These are phyloP conservation scores for Bombus waltoni DNA, from an alignment of 1,140 invertebrate genomes.

Conservation along the genomic window DNA sequence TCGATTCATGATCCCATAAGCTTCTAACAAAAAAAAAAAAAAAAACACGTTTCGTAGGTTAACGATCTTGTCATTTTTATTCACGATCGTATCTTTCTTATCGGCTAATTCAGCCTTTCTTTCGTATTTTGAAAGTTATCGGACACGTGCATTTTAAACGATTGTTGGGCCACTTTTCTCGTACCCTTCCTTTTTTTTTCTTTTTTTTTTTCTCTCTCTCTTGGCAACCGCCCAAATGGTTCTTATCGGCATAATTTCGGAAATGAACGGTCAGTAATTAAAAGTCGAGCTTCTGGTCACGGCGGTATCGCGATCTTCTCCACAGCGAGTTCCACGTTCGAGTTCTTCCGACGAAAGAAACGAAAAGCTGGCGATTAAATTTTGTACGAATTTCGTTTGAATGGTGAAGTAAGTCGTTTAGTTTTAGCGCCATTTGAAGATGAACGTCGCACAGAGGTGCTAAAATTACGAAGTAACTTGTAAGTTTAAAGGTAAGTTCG, in stretches of 20 bases:
- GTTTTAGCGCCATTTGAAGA: too few species aligned
- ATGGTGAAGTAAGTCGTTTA: too few species aligned
- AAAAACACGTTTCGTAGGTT: background rate
- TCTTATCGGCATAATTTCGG: background rate
- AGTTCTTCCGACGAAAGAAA: background rate
- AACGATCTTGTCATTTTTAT: background rate
- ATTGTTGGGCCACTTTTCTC: background rate
- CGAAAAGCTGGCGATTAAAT: background rate
- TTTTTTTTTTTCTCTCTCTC: too few species aligned
- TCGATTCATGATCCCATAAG: background rate
- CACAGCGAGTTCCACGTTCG: background rate
- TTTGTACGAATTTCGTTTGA: background rate
- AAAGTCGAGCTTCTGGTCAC: background rate
- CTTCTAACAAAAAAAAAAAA: background rate
- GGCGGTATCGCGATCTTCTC: background rate
- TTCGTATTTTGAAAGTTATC: background rate
- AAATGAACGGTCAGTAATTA: constrained; percentile 13
- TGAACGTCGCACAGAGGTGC: background rate
- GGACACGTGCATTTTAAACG: background rate
- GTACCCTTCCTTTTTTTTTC: background rate
- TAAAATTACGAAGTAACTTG: background rate
- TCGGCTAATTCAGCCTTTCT: too few species aligned
- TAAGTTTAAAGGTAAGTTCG: background rate
- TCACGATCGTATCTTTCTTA: background rate
- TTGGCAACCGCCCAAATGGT: background rate